These are phyloP conservation scores for Rhagonycha fulva DNA, from an alignment of 2,888 invertebrate genomes.

Conservation along the genomic window DNA sequence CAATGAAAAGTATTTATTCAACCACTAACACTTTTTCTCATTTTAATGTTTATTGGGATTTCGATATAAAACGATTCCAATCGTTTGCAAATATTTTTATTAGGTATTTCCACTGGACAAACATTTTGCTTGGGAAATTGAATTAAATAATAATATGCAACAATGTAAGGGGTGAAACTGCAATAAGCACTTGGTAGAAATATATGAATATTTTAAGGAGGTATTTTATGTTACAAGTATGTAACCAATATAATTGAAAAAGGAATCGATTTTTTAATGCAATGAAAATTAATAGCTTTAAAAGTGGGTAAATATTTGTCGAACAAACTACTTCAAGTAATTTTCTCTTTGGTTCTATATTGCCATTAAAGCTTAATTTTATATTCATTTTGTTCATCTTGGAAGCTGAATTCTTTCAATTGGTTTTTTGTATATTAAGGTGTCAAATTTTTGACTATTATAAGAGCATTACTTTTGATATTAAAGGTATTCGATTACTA, in stretches of 20 bases:
- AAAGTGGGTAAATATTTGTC: neutral
- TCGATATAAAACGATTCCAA: neutral
- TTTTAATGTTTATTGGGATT: neutral
- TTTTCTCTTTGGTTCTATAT: neutral
- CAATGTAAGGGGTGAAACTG: neutral
- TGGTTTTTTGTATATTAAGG: neutral
- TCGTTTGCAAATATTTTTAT: too few species aligned
- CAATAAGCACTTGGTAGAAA: neutral
- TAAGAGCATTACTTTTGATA: neutral
- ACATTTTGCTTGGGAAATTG: neutral
- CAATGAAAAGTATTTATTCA: neutral
- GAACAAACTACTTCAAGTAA: neutral
- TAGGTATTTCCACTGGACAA: too few species aligned
- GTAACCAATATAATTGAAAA: neutral
- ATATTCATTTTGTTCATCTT: neutral
- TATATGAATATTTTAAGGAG: neutral
- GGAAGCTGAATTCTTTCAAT: neutral
- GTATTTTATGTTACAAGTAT: neutral
- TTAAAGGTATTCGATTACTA: neutral
- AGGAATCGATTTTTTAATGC: neutral
- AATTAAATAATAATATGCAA: neutral
- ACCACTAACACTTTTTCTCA: neutral
- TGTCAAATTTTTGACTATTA: neutral
- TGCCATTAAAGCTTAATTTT: neutral
- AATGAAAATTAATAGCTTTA: neutral